These are phyloP conservation scores for Mamestra brassicae DNA, from an alignment of 2,888 invertebrate genomes.

Conservation along the genomic window DNA sequence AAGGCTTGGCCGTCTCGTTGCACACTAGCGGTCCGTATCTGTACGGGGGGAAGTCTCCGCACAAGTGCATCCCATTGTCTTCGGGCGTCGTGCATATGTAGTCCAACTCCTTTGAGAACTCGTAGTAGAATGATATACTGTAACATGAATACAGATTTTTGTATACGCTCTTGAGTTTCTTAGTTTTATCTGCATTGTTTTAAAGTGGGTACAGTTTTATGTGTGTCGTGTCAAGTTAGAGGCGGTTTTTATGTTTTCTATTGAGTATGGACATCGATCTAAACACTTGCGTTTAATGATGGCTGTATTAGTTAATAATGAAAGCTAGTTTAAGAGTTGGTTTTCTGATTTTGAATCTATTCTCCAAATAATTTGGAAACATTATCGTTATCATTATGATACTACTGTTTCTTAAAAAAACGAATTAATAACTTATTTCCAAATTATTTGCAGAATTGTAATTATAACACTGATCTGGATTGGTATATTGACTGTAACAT, in stretches of 20 bases:
- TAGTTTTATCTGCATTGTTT: background rate
- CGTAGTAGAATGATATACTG: conserved; percentile 96
- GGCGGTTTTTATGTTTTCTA: conserved; percentile 11
- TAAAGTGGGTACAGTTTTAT: conserved; percentile 19
- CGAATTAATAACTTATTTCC: background rate
- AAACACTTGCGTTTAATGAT: conserved; percentile 26
- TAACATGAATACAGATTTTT: conserved; percentile 56
- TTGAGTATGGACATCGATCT: conserved; percentile 35
- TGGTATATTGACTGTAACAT: conserved; percentile 8
- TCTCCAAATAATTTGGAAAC: conserved; percentile 25
- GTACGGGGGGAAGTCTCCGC: conserved; percentile 95
- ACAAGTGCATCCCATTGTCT: conserved; percentile 98
- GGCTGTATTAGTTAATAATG: conserved; percentile 29
- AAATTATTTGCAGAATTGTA: conserved; percentile 31
- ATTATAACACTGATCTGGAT: background rate
- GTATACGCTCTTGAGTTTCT: conserved; percentile 3
- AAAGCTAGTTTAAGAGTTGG: conserved; percentile 27
- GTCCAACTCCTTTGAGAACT: conserved; percentile 97
- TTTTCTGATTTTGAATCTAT: conserved; percentile 3
- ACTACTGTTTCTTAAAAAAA: background rate
- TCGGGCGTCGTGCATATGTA: conserved; percentile 98
- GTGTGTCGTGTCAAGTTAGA: conserved; percentile 43
- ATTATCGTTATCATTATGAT: background rate
- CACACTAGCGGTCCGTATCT: conserved; percentile 94
- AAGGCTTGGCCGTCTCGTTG: conserved; percentile 93